Conservation (phyloP, 2,113 vertebrate genomes). For the Pseudonaja textilis region DNA sequence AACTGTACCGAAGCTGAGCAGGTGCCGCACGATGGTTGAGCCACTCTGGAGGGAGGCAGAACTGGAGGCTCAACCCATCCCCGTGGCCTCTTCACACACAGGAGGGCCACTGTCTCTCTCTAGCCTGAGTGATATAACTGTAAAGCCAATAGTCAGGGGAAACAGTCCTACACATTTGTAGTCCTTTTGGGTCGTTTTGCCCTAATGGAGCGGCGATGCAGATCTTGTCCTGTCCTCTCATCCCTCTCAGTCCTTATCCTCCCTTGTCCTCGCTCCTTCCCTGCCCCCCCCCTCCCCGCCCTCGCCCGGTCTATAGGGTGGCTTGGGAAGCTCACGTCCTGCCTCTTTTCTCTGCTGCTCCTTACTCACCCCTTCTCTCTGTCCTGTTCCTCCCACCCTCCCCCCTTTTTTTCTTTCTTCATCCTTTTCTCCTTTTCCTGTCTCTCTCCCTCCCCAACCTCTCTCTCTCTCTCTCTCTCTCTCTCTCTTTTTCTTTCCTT, state of each 20-base stretch:
- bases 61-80: background rate
- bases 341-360: slow-evolving; percentile 27
- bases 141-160: background rate
- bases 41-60: background rate
- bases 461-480: slow-evolving; percentile 36
- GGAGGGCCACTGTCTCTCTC: background rate
- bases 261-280: slow-evolving; percentile 47
- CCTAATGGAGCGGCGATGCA: background rate
- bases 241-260: background rate
- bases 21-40: no score
- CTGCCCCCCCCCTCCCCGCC: background rate
- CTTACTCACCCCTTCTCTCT: background rate
- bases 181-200: slow-evolving; percentile 37
- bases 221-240: background rate
- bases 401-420: background rate
- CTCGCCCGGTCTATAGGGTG: slow-evolving; percentile 43
- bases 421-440: background rate
- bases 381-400: background rate
- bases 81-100: background rate
- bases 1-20: background rate
- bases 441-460: slow-evolving; percentile 46
- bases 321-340: slow-evolving; percentile 33
- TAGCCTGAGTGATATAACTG: background rate
- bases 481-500: slow-evolving; percentile 54
- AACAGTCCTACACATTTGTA: slow-evolving; percentile 34